These are phyloP conservation scores for Podarcis cretensis DNA, from an alignment of 2,113 vertebrate genomes.

Conservation along the genomic window DNA sequence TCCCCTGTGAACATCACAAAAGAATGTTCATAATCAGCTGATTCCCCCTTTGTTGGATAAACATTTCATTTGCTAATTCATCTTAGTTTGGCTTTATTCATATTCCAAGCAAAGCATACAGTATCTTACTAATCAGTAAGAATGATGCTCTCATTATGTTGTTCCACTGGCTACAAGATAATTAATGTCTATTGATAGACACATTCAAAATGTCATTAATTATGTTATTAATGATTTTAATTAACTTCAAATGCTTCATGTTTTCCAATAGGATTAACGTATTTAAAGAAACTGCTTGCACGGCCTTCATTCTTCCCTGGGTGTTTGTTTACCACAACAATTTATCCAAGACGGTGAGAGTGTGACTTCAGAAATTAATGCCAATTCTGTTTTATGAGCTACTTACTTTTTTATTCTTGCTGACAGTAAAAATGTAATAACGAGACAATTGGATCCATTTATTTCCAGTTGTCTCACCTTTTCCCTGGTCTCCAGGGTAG, in stretches of 20 bases:
- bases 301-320: conserved; percentile 39
- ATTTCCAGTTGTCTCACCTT: conserved; percentile 33
- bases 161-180: conserved; percentile 69
- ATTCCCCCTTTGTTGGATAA: conserved; percentile 54
- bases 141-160: conserved; percentile 69
- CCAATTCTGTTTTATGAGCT: conserved; percentile 50
- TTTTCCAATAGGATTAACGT: conserved; percentile 52
- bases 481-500: conserved; percentile 20
- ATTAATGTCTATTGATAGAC: conserved; percentile 72
- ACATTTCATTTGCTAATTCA: conserved; percentile 58
- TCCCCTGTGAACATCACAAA: not conserved
- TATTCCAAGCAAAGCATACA: conserved; percentile 50
- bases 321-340: conserved; percentile 47
- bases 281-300: conserved; percentile 44
- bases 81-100: conserved; percentile 66
- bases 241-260: conserved; percentile 63
- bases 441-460: conserved; percentile 54
- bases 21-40: conserved; percentile 5
- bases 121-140: conserved; percentile 54
- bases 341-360: conserved; percentile 50
- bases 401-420: not conserved
- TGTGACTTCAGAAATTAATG: conserved; percentile 46
- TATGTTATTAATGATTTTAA: conserved; percentile 78
- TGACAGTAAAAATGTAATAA: conserved; percentile 56
- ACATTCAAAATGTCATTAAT: conserved; percentile 75